Evolutionary conservation across 2,797 vertebrate species (phyloP), one percentile per base, ranked within the genome.

Genomic region (Acropternis orthonyx): DNA sequence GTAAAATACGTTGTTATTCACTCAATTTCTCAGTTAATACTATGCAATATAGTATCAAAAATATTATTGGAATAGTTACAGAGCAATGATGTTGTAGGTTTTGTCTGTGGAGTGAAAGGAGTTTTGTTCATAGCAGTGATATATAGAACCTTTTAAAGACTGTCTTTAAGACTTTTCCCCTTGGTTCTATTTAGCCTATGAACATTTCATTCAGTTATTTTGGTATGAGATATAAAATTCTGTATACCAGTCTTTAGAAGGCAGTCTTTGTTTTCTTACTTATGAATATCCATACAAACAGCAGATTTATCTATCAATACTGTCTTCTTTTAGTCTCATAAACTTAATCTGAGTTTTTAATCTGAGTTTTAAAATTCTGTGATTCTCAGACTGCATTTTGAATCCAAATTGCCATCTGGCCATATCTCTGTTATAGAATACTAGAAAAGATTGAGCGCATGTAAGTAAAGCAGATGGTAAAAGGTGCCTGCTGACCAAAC

Each of bases 401-500:
- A 12, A 94, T 91, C 46, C 77, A 95, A 87, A 78, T 59, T 84
- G 52, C 49, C 80, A 39, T 68, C 67, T 88, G 88, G 62, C 46
- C 65, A 85, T 72, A 65, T 89, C 20, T 84, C 24, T 66, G 13
- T 44, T 86, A 37, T 39, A 89, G 59, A 94, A 80, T 43, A 68
- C 88, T n/a, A 93, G 67, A 92, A 95, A 96, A 76, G 39, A 84
- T 79, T 74, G 28, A 97, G 41, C 52, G 52, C 93, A 44, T 94
- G 15, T 15, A 58, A 80, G 58, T 86, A 92, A 97, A 97, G 37
- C 93, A 97, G 96, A 95, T 88, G 79, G 94, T 80, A 85, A 86
- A 96, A 96, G 20, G 51, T 95, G 88, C n/a, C 89, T 96, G 84
- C 91, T 97, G 97, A 97, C 88, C 95, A 95, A 95, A 97, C 52